These are phyloP conservation scores for Dioctria rufipes DNA, from an alignment of 2,888 invertebrate genomes.

Conservation along the genomic window DNA sequence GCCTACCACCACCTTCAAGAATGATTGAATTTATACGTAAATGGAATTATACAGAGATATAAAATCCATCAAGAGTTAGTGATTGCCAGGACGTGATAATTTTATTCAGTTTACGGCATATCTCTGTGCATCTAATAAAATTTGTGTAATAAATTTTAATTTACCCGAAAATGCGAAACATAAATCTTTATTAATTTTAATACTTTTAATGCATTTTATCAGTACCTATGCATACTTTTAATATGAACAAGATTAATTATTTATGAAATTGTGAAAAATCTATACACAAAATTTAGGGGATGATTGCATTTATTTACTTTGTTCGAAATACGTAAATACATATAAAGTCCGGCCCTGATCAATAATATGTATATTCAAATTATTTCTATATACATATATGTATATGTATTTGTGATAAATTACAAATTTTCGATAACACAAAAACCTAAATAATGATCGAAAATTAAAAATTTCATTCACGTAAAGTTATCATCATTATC, in stretches of 20 bases:
- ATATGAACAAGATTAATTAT: slow-evolving; percentile 19
- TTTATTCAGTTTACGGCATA: background rate
- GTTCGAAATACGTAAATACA: too few species aligned
- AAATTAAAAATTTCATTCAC: slow-evolving; percentile 45
- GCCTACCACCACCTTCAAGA: background rate
- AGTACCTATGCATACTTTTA: background rate
- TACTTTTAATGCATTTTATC: slow-evolving; percentile 40
- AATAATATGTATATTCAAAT: slow-evolving; percentile 32
- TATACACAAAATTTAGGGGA: slow-evolving; percentile 7
- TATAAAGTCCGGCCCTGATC: background rate
- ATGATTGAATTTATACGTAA: slow-evolving; percentile 44
- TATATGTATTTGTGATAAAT: slow-evolving; percentile 1
- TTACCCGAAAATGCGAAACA: background rate
- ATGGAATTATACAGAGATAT: slow-evolving; percentile 29
- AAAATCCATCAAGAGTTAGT: slow-evolving; percentile 23
- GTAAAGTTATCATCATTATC: slow-evolving; percentile 8
- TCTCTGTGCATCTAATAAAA: slow-evolving; percentile 22
- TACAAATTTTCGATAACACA: background rate
- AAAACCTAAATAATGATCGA: background rate
- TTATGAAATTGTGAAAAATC: background rate
- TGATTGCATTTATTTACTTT: slow-evolving; percentile 37
- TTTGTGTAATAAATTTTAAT: slow-evolving; percentile 40
- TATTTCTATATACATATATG: background rate
- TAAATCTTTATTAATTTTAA: slow-evolving; percentile 44
- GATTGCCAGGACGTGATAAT: slow-evolving; percentile 7